A percentile compares a stretch with the other conserved stretches of the same genome.
phyloP scores from a whole-genome alignment of 2,797 vertebrate species.

The Ispidina picta region DNA sequence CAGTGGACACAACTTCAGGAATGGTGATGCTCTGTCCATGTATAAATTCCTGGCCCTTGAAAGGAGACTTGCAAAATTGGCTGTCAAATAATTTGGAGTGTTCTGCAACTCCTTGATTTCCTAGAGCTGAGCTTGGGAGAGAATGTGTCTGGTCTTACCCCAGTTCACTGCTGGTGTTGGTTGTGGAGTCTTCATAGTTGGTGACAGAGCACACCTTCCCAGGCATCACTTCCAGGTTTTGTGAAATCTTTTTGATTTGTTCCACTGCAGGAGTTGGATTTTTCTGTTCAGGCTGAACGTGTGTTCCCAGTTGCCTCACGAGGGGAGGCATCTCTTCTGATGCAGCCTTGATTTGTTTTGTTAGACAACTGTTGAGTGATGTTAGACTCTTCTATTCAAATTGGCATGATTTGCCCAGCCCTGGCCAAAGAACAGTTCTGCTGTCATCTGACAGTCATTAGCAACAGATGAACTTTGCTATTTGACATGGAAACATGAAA shows the following conservation, averaged over 20 bases:
- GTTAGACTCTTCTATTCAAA: background rate
- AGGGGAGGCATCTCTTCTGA: background rate
- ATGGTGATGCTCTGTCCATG: background rate
- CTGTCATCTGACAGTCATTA: conserved; percentile 16
- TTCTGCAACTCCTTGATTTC: background rate
- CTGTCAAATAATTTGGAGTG: background rate
- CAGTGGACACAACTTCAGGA: background rate
- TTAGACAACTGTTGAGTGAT: background rate
- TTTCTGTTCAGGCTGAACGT: background rate
- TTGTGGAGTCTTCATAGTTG: background rate
- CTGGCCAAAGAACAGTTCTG: background rate
- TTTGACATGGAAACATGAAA: background rate
- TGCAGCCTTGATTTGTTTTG: background rate
- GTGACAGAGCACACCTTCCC: background rate
- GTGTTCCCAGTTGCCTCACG: rapidly evolving
- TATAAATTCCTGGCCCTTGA: background rate
- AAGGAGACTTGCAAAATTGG: background rate
- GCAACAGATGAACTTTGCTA: background rate
- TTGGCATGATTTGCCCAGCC: background rate
- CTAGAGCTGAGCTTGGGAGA: background rate
- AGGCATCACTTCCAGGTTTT: background rate
- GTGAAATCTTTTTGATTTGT: background rate
- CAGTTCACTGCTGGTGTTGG: background rate
- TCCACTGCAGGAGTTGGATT: background rate
- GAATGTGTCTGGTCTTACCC: background rate